Evolutionary conservation across 1,140 invertebrate genomes (phyloP), one percentile per base, ranked within the genome.

Genomic region (Monomorium pharaonis): DNA sequence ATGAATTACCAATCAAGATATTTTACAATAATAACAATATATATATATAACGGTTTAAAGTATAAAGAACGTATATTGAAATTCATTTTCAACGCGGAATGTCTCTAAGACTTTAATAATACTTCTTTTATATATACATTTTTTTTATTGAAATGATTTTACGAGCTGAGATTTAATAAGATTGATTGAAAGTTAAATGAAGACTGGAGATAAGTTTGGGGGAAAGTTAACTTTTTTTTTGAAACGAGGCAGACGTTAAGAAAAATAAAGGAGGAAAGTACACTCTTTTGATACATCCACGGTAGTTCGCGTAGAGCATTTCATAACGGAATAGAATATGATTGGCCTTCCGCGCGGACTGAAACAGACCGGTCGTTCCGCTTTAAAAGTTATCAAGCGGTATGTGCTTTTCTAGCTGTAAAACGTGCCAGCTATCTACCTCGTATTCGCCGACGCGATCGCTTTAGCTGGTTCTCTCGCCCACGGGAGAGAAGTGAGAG

Each of bases 321-420:
- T 81, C 51, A 47, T 37, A 69, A 54, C 21, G 77, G 30, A 44
- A 76, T 44, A 16, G 60, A 69, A 16, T 24, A 21, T 37, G 21
- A 81, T 47, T 49, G 42, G 51, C 44, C 65, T 51, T 33, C n/a
- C 30, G 33, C 47, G 18, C 33, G 51, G 44, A 33, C 33, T 47
- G 65, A 67, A 58, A 72, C 44, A 33, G 62, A 77, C 62, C 42
- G 65, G 33, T 58, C 49, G 75, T 77, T 85, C 84, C 58, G 75
- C 75, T 85, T 85, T 80, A 85, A 85, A 85, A 85, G 74, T 80
- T 85, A 85, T 85, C 84, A 58, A 85, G 74, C 84, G 60, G 47
- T 80, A 56, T 24, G n/a, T n/a, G 74, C 60, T 85, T 77, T 63
- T 47, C 60, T 78, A 85, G 84, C 84, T 85, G 75, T 85, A 85